A percentile compares a stretch with the other conserved stretches of the same genome.
phyloP scores from a whole-genome alignment of 2,888 invertebrate genomes.

The Chrysolina haemoptera region DNA sequence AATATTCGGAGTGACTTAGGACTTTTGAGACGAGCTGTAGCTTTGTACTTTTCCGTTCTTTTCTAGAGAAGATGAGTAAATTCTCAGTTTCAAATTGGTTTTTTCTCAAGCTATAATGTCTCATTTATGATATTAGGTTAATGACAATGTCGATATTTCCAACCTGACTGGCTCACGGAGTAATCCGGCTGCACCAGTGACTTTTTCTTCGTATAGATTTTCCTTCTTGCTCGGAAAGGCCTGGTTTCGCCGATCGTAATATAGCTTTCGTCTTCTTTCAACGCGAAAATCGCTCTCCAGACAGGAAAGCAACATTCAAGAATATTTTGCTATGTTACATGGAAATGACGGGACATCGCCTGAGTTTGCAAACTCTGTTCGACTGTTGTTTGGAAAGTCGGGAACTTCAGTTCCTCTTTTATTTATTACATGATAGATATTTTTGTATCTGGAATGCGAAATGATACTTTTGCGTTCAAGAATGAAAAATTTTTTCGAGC shows the following conservation, averaged over 20 bases:
- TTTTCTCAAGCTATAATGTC: not conserved
- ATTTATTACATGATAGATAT: not conserved
- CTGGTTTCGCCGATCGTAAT: slow-evolving; percentile 12
- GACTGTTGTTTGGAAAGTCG: not conserved
- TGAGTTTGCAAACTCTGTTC: slow-evolving; percentile 16
- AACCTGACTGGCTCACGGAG: slow-evolving; percentile 23
- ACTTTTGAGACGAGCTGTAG: too few species aligned
- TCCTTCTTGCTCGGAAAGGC: slow-evolving; percentile 23
- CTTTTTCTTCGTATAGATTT: slow-evolving; percentile 14
- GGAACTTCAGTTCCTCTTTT: not conserved
- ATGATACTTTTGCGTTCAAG: too few species aligned
- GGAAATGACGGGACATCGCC: slow-evolving; percentile 23
- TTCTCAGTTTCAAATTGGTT: too few species aligned
- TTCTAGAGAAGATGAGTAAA: too few species aligned
- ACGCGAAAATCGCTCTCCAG: slow-evolving; percentile 35
- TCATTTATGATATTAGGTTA: not conserved
- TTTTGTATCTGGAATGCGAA: too few species aligned
- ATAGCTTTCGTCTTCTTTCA: slow-evolving; percentile 22
- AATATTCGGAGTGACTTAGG: too few species aligned
- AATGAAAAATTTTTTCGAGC: too few species aligned
- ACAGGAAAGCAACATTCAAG: slow-evolving; percentile 34
- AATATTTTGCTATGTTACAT: slow-evolving; percentile 34
- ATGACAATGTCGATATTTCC: not conserved
- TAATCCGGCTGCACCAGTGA: slow-evolving; percentile 11
- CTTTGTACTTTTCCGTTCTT: too few species aligned